Evolutionary conservation across 2,113 vertebrate species (phyloP), one percentile per base, ranked within the genome.

Genomic region (Gymnogyps californianus): DNA sequence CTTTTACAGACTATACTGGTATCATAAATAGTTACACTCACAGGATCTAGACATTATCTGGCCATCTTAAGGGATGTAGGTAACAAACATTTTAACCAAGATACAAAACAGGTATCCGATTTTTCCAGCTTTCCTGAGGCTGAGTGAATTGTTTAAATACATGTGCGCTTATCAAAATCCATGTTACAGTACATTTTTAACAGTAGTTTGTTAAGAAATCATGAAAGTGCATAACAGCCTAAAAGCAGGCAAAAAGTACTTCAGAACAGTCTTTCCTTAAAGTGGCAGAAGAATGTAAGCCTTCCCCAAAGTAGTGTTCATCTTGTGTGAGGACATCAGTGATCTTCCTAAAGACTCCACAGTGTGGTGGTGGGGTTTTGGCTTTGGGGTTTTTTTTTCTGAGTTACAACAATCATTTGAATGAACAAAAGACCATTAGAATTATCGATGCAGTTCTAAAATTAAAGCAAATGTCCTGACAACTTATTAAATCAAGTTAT

Each of bases 221-320:
- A 95, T 96, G 97, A 98, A 98, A 98, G 96, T 97, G 97, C 97
- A 94, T 97, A 96, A 97, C 89, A 95, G 97, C 96, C 96, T 97
- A 95, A 89, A 93, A 95, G 94, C 96, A 97, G 97, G 97, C 97
- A 93, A 72, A 87, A 92, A 93, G 96, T 97, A 96, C 89, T 95
- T 97, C 67, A 86, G 93, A 97, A 96, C 92, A 98, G 96, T 97
- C 97, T 94, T 87, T 98, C 80, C 86, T 93, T 81, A 82, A 81
- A 86, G 87, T 36, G 90, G 88, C 90, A 92, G 95, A 93, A 92
- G 94, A 94, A 87, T 51, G 51, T 69, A 81, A 93, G 87, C 94
- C 76, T 96, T 96, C 78, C 88, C 91, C 90, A 87, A 61, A 92
- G 94, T 25, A 76, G 87, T 29, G 94, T 40, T 77, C 87, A 49